These are phyloP conservation scores for Cataglyphis rosenhaueri DNA, from an alignment of 2,888 invertebrate genomes.

Conservation along the genomic window DNA sequence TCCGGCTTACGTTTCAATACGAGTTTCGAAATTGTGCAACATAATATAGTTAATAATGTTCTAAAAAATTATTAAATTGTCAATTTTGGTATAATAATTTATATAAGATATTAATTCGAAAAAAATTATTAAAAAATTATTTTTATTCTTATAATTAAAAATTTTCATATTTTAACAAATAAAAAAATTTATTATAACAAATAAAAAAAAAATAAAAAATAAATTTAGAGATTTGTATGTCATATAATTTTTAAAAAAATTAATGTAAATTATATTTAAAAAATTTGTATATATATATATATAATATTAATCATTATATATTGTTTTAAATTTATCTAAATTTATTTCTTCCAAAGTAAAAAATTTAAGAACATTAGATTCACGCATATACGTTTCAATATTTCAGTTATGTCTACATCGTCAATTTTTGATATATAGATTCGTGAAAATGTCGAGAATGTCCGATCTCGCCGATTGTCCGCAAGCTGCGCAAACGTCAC, in stretches of 20 bases:
- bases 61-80: neutral
- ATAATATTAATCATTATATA: too few species aligned
- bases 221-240: too few species aligned
- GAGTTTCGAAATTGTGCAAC: neutral
- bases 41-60: neutral
- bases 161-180: neutral
- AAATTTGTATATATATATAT: too few species aligned
- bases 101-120: neutral
- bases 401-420: neutral
- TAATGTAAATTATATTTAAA: too few species aligned
- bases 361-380: neutral
- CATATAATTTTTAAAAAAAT: too few species aligned
- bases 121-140: neutral
- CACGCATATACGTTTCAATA: neutral
- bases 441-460: conserved; percentile 2
- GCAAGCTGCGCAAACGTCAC: conserved; percentile 39
- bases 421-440: neutral
- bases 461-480: neutral
- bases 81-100: neutral
- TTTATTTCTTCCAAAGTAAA: neutral
- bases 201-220: too few species aligned
- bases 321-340: neutral
- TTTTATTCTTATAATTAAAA: neutral
- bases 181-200: too few species aligned
- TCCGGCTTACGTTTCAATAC: neutral